Percentiles rank a stretch among this genome's conserved stretches.
These are phyloP conservation scores for Pampus argenteus DNA, from an alignment of 2,797 vertebrate genomes.

Conservation along the genomic window DNA sequence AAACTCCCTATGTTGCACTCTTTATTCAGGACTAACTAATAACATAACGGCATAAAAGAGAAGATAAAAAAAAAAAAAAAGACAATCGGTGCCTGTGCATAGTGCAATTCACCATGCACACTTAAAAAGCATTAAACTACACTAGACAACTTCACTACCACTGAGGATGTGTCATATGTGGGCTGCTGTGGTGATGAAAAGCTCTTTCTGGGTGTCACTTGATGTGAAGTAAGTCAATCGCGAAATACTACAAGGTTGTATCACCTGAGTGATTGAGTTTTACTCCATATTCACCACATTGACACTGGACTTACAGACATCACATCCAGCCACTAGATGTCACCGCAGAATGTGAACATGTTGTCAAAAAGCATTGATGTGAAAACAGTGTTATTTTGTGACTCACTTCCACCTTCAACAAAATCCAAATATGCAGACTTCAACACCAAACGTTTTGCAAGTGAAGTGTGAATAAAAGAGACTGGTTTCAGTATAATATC, in stretches of 20 bases:
- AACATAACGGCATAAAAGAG: no score
- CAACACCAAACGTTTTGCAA: background rate
- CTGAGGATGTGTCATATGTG: no score
- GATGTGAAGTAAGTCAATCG: no score
- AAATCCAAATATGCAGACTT: background rate
- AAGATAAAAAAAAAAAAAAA: no score
- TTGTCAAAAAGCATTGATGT: background rate
- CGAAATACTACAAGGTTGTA: no score
- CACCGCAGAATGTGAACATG: background rate
- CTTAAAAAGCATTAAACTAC: background rate
- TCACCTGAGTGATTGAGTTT: background rate
- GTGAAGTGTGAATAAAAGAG: background rate
- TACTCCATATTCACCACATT: background rate
- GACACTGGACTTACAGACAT: background rate
- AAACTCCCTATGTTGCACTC: no score
- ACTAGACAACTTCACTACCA: background rate
- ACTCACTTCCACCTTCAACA: background rate
- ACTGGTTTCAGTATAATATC: no score
- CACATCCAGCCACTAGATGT: conserved; percentile 56
- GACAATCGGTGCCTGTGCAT: background rate
- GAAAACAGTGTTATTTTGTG: background rate
- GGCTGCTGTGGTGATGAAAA: no score
- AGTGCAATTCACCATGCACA: background rate
- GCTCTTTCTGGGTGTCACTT: no score
- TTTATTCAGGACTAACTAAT: background rate